Conservation (phyloP, 2,113 vertebrate species). For the Hippocampus mohnikei region DNA sequence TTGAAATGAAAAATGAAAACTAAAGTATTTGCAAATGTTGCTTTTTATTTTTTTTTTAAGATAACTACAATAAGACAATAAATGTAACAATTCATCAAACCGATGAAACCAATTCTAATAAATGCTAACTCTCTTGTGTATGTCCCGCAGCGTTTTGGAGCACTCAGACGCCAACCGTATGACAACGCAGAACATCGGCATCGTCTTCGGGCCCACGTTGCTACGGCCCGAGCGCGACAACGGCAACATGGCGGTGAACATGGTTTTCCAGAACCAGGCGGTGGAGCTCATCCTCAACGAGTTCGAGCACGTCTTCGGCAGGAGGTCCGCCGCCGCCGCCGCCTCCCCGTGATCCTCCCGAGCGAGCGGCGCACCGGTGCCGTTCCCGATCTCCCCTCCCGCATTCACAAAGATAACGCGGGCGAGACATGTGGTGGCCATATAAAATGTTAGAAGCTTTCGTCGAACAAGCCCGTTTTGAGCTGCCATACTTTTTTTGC, state of each 20-base stretch:
- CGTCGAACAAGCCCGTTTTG: constrained; percentile 57
- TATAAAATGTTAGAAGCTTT: constrained; percentile 49
- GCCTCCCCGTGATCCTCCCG: constrained; percentile 39
- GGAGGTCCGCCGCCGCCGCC: constrained; percentile 20
- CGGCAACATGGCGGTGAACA: constrained; percentile 78
- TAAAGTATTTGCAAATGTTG: not conserved
- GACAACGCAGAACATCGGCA: constrained; percentile 89
- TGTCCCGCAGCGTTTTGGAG: constrained; percentile 77
- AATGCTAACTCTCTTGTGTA: not conserved
- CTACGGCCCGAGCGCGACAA: constrained; percentile 82
- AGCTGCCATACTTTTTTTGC: constrained; percentile 40
- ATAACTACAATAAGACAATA: not conserved
- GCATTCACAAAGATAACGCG: not conserved
- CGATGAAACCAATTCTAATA: not conserved
- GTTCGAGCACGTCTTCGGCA: constrained; percentile 73
- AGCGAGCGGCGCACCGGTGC: not conserved
- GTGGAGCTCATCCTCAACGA: constrained; percentile 86
- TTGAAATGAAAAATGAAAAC: not conserved
- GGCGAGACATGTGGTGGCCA: constrained; percentile 55
- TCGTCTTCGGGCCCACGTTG: constrained; percentile 90
- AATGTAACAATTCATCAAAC: not conserved
- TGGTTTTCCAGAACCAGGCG: constrained; percentile 82
- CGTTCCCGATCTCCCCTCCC: not conserved
- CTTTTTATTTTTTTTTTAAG: not conserved
- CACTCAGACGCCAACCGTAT: constrained; percentile 80